Conservation (phyloP, 1,140 invertebrate species). For the Rhyzopertha dominica region DNA sequence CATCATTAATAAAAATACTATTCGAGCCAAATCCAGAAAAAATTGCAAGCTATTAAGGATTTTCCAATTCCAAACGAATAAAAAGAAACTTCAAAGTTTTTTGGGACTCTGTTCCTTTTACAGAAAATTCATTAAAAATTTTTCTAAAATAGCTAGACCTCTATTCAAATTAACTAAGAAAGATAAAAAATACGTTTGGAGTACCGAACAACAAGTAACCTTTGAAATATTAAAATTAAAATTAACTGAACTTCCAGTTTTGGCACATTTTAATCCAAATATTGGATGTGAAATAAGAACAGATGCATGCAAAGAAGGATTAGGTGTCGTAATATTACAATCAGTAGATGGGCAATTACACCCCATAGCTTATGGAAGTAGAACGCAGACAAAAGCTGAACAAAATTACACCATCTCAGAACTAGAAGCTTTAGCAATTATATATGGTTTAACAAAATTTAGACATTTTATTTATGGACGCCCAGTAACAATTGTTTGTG, state of each 20-base stretch:
- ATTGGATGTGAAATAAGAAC: constrained; percentile 1
- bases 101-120: no score
- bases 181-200: no score
- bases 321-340: neutral
- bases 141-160: no score
- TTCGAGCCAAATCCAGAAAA: no score
- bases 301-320: neutral
- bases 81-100: no score
- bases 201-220: neutral
- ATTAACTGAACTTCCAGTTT: neutral
- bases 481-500: no score
- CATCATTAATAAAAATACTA: no score
- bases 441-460: constrained; percentile 16
- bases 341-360: neutral
- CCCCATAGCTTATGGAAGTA: constrained; percentile 20
- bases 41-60: no score
- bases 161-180: no score
- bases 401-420: constrained; percentile 25
- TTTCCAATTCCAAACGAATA: no score
- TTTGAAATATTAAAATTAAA: constrained; percentile 1
- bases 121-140: no score
- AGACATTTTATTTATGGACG: no score
- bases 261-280: constrained; percentile 6
- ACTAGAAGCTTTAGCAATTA: constrained; percentile 20
- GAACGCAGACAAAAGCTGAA: constrained; percentile 20